Base-by-base conservation (phyloP, 2,888 invertebrate species). In the Scaptomyza reducta region DNA sequence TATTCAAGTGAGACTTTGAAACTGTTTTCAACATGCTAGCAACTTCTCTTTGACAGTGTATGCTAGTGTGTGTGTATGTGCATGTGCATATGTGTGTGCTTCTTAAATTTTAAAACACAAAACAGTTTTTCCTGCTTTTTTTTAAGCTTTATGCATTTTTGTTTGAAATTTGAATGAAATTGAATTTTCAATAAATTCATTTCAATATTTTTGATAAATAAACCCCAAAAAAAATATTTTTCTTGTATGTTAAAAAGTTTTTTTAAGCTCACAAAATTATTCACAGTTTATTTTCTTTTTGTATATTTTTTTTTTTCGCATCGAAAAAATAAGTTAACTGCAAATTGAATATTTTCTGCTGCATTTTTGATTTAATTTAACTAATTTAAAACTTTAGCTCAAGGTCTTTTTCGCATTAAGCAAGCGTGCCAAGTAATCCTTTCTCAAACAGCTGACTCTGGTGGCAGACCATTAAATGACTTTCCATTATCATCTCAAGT, bases 401-500 rank as follows among this genome's bases (percentile, higher is more conserved):
- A 22, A 22, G 22, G 27, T 27, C 27, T 6, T 27, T 7, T 7
- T 7, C 6, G 27, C 29, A 41, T 53, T 33, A 55, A 68, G 72
- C n/a, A n/a, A n/a, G n/a, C n/a, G n/a, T 47, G 31, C 29, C 56
- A 42, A 50, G 57, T 47, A 74, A 74, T 70, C 70, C 74, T 69
- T 74, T 69, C 49, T 53, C 35, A 1, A 29, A 40, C 18, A 22
- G 35, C 55, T 58, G 46, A 22, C 11, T 45, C 46, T 53, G 62
- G 2, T 55, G 33, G 31, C 47, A 18, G 56, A 31, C 62, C 70
- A 74, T 74, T 57, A 63, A 63, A 74, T 74, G 57, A 55, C 74
- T 74, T 74, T 74, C 74, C 70, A 74, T 74, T 74, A 74, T 74
- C 74, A 74, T 70, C 74, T 74, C 74, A 74, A 74, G 63, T 74